Evolutionary conservation across 2,888 invertebrate species (phyloP).

Genomic region (Lypha dubia): DNA sequence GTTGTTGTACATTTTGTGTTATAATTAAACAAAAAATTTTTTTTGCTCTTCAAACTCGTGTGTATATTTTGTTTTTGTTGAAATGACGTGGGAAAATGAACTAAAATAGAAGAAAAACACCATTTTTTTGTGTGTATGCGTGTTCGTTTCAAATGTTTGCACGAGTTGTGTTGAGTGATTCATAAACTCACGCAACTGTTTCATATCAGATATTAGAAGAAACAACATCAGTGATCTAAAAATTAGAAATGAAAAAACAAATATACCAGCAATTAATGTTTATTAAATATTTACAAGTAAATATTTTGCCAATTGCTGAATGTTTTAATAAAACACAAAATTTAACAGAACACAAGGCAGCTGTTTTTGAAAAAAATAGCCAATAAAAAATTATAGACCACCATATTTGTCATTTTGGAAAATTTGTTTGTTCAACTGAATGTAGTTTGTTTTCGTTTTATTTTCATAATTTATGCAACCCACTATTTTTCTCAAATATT

Average conservation of each 20-base stretch:
- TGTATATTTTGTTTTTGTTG: slow-evolving; percentile 36
- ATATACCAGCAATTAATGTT: slow-evolving; percentile 51
- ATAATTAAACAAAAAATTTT: slow-evolving; percentile 24
- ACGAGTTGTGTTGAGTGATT: slow-evolving; percentile 67
- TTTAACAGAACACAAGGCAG: slow-evolving; percentile 35
- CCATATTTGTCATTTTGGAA: slow-evolving; percentile 69
- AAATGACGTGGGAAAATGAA: slow-evolving; percentile 67
- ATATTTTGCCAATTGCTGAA: slow-evolving; percentile 47
- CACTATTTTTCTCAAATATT: slow-evolving; percentile 52
- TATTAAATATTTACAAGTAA: slow-evolving; percentile 56
- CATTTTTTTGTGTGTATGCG: slow-evolving; percentile 42
- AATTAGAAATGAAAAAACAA: slow-evolving; percentile 20
- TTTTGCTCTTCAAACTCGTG: slow-evolving; percentile 30
- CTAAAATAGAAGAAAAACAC: slow-evolving; percentile 58
- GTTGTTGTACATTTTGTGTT: slow-evolving; percentile 25
- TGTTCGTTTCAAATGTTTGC: slow-evolving; percentile 44
- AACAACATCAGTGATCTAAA: slow-evolving; percentile 43
- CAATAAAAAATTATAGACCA: slow-evolving; percentile 53
- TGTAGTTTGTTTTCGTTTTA: no score
- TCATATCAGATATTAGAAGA: slow-evolving; percentile 33
- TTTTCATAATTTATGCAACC: slow-evolving; percentile 65
- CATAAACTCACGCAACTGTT: slow-evolving; percentile 70
- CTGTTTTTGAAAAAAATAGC: slow-evolving; percentile 31
- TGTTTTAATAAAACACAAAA: slow-evolving; percentile 17
- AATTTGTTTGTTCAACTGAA: slow-evolving; percentile 58